Evolutionary conservation across 2,113 vertebrate genomes (phyloP).

Genomic region (Ceratotherium simum): DNA sequence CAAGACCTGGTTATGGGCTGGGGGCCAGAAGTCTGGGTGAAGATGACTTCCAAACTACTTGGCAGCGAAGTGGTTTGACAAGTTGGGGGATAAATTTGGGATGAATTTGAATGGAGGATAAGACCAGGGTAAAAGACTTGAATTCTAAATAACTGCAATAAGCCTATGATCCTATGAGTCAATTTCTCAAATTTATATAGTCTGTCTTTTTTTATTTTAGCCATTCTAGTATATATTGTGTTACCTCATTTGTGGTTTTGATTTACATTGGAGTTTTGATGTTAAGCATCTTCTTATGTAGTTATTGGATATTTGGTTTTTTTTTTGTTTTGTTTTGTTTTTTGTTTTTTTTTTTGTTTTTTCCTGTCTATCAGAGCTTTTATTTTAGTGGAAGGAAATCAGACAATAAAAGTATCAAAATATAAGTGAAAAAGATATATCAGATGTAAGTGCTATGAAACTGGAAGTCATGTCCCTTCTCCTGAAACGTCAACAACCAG

Average conservation of each 20-base stretch:
- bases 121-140: background rate
- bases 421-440: background rate
- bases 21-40: background rate
- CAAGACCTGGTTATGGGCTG: background rate
- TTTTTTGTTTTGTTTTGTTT: too few relatives aligned
- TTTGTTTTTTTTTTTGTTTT: too few relatives aligned
- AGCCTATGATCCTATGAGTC: background rate
- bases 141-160: background rate
- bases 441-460: background rate
- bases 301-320: background rate
- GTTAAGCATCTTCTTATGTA: background rate
- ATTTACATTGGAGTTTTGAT: background rate
- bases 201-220: background rate
- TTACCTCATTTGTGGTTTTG: background rate
- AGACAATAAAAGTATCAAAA: background rate
- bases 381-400: background rate
- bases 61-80: background rate
- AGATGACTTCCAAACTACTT: background rate
- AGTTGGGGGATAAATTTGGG: background rate
- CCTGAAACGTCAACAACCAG: background rate
- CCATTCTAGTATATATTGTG: background rate
- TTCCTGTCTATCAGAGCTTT: background rate
- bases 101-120: background rate
- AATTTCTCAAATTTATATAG: background rate
- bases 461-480: background rate